Percentiles rank a stretch among this genome's conserved stretches.
Conservation (phyloP, 2,888 invertebrate species). For the Nomada hirtipes region DNA sequence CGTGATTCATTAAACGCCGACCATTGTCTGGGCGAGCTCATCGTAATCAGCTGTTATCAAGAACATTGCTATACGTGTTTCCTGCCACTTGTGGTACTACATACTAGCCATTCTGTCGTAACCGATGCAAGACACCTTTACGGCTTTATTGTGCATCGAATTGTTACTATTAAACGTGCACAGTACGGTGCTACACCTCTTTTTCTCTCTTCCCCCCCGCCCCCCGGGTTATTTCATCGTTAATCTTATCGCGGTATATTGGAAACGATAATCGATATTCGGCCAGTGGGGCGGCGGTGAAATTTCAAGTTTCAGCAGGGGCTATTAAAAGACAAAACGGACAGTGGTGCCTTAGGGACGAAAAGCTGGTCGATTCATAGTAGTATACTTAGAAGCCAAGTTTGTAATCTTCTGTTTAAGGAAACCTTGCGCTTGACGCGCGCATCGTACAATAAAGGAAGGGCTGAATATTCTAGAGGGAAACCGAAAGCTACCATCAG, state of each 20-base stretch:
- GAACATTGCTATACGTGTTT: conserved; percentile 51
- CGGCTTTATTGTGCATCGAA: conserved; percentile 48
- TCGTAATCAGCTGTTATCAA: conserved; percentile 71
- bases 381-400: conserved; percentile 79
- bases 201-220: not conserved
- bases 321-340: conserved; percentile 48
- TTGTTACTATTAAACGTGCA: conserved; percentile 24
- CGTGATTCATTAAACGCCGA: conserved; percentile 39
- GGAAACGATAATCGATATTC: conserved; percentile 57
- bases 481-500: conserved; percentile 1
- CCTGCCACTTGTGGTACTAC: conserved; percentile 58
- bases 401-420: conserved; percentile 78
- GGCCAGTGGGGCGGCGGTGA: conserved; percentile 13
- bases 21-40: conserved; percentile 54
- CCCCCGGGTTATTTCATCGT: conserved; percentile 42
- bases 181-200: not conserved
- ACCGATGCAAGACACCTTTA: conserved; percentile 53
- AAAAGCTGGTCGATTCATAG: conserved; percentile 75
- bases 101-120: conserved; percentile 40
- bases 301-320: conserved; percentile 44
- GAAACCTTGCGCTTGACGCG: conserved; percentile 74
- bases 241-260: conserved; percentile 47
- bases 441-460: conserved; percentile 37
- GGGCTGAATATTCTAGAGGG: conserved; percentile 7
- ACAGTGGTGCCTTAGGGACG: conserved; percentile 67